Evolutionary conservation across 2,797 vertebrate genomes (phyloP).

Genomic region (Geotrypetes seraphini): DNA sequence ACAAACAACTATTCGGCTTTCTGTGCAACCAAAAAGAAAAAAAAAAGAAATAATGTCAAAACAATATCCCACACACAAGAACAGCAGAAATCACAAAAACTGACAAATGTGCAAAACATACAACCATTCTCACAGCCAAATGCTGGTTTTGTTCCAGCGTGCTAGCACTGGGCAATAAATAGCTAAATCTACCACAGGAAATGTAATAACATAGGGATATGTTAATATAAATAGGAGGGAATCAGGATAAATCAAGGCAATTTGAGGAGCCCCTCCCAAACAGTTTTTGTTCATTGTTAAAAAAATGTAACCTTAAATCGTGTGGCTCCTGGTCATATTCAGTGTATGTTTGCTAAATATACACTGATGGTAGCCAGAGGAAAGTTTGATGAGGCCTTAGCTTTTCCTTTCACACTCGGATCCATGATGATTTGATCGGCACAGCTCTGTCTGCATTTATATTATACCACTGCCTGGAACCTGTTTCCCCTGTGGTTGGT

Average conservation of each 20-base stretch:
- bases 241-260: constrained; percentile 19
- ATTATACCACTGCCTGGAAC: too few relatives aligned
- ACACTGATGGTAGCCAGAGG: not conserved
- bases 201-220: constrained; percentile 40
- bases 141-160: constrained; percentile 56
- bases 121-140: constrained; percentile 40
- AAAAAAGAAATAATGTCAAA: too few relatives aligned
- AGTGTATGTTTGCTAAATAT: not conserved
- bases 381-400: constrained; percentile 6
- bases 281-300: constrained; percentile 18
- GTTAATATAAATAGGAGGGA: constrained; percentile 54
- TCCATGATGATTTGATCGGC: too few relatives aligned
- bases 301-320: constrained; percentile 1
- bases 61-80: too few relatives aligned
- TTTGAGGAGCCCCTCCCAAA: constrained; percentile 2
- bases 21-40: too few relatives aligned
- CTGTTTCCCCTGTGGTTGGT: constrained; percentile 50
- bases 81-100: constrained; percentile 43
- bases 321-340: constrained; percentile 6
- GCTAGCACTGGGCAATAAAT: constrained; percentile 66
- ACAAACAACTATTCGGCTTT: too few relatives aligned
- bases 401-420: too few relatives aligned
- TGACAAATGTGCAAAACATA: constrained; percentile 64
- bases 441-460: constrained; percentile 15
- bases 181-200: constrained; percentile 50